Percentiles rank a stretch among this genome's conserved stretches.
Conservation (phyloP, 1,140 invertebrate species). For the Pogonognathellus flavescens region DNA sequence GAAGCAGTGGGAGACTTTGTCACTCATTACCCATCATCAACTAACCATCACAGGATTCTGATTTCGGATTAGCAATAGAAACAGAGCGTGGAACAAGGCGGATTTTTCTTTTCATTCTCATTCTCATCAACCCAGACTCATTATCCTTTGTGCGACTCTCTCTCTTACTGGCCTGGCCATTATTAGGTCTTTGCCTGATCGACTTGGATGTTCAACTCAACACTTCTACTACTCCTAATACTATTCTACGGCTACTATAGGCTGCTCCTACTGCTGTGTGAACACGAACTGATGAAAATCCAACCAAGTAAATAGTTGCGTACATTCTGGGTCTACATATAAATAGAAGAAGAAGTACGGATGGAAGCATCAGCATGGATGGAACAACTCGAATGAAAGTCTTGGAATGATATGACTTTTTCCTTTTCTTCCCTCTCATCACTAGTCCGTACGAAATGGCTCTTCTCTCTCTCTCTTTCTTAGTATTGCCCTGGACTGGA, state of each 20-base stretch:
- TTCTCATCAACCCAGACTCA: conserved; percentile 50
- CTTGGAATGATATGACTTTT: conserved; percentile 43
- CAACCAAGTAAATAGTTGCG: neutral
- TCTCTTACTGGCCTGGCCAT: neutral
- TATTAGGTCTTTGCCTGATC: too few relatives aligned
- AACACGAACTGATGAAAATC: too few relatives aligned
- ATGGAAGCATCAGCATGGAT: neutral
- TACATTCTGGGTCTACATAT: too few relatives aligned
- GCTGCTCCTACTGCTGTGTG: too few relatives aligned
- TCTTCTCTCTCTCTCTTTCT: neutral
- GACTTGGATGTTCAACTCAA: neutral
- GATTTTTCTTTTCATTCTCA: conserved; percentile 53
- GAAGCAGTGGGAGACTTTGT: conserved; percentile 55
- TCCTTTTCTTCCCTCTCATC: neutral
- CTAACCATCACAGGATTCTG: conserved; percentile 56
- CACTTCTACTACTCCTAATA: neutral
- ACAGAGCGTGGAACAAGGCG: conserved; percentile 41
- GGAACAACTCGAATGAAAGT: neutral
- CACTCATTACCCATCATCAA: conserved; percentile 63
- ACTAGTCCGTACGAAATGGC: neutral
- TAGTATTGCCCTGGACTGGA: conserved; percentile 5
- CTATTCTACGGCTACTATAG: too few relatives aligned
- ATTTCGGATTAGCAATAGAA: conserved; percentile 57
- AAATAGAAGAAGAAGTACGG: too few relatives aligned
- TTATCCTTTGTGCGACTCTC: conserved; percentile 22